Evolutionary conservation across 2,113 vertebrate genomes (phyloP).

Genomic region (Misgurnus anguillicaudatus): DNA sequence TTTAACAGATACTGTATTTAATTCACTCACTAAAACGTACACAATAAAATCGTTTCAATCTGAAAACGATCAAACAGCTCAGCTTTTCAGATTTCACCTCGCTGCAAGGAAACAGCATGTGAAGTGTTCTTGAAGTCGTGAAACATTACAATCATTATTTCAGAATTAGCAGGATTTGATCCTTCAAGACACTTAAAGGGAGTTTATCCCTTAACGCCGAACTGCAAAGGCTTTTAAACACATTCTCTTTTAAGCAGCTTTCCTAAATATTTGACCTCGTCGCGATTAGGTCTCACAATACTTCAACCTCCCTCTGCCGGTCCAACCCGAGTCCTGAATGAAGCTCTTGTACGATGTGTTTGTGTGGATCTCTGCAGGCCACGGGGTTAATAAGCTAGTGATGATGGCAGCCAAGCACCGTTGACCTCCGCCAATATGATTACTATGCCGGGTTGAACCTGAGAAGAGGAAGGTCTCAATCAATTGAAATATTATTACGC

Average conservation of each 20-base stretch:
- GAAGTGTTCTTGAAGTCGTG: not conserved
- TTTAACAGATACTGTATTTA: too few species aligned
- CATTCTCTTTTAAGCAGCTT: conserved; percentile 41
- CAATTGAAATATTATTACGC: conserved; percentile 65
- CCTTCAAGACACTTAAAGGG: conserved; percentile 2
- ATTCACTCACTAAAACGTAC: too few species aligned
- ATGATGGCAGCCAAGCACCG: conserved; percentile 76
- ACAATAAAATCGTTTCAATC: not conserved
- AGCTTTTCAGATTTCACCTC: not conserved
- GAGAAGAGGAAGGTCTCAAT: conserved; percentile 66
- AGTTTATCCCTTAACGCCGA: not conserved
- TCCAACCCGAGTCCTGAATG: conserved; percentile 76
- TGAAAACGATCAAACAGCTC: conserved; percentile 15
- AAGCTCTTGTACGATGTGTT: conserved; percentile 81
- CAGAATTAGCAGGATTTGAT: conserved; percentile 33
- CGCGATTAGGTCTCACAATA: conserved; percentile 39
- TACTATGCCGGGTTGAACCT: conserved; percentile 67
- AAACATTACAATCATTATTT: conserved; percentile 36
- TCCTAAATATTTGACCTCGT: conserved; percentile 56
- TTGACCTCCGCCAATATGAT: conserved; percentile 79
- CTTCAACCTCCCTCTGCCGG: conserved; percentile 50
- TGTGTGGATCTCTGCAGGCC: conserved; percentile 82
- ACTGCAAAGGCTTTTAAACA: conserved; percentile 9
- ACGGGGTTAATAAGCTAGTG: conserved; percentile 86
- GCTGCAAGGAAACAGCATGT: not conserved